Evolutionary conservation across 2,113 vertebrate species (phyloP).

Genomic region (Neotoma lepida): DNA sequence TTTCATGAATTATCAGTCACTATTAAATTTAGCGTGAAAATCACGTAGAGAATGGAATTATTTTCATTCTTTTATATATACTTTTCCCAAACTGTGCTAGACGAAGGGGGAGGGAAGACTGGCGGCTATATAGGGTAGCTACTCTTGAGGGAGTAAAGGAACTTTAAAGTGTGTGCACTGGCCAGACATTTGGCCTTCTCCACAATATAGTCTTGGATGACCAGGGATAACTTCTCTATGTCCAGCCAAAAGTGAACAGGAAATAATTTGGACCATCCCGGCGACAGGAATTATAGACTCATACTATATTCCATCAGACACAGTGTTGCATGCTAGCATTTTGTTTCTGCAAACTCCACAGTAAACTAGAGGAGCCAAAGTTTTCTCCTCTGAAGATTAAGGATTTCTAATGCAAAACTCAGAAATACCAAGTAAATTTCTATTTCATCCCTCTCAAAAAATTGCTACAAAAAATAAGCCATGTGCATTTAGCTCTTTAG

Average conservation of each 20-base stretch:
- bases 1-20: not conserved
- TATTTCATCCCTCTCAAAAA: not conserved
- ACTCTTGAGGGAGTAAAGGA: not conserved
- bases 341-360: not conserved
- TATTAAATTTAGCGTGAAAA: not conserved
- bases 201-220: not conserved
- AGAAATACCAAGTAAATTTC: not conserved
- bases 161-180: not conserved
- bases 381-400: not conserved
- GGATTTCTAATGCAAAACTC: constrained; percentile 2
- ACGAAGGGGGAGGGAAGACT: not conserved
- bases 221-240: not conserved
- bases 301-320: not conserved
- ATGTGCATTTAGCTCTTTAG: not conserved
- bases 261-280: not conserved
- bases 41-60: not conserved
- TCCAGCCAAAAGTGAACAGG: not conserved
- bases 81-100: not conserved
- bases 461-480: not conserved
- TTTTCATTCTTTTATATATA: not conserved
- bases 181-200: not conserved
- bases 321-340: not conserved
- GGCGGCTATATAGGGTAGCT: not conserved
- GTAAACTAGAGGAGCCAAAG: not conserved
- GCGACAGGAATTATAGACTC: not conserved